A percentile compares a stretch with the other conserved stretches of the same genome.
Evolutionary conservation across 2,797 vertebrate species (phyloP).

Genomic region (Taeniopygia guttata): DNA sequence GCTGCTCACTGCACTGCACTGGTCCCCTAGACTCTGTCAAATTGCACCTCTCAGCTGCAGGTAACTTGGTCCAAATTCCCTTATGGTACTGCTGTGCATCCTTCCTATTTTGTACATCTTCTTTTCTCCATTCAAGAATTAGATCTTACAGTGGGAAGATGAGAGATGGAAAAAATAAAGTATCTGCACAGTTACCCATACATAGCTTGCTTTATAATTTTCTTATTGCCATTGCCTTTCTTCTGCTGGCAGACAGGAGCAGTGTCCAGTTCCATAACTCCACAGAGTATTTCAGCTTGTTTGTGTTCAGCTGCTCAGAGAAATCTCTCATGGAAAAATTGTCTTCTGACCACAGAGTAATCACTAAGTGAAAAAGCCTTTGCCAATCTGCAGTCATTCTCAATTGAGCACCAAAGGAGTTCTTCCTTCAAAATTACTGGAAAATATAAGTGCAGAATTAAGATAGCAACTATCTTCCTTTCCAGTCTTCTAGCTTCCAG

Average conservation of each 20-base stretch:
- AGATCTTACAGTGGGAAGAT: neutral
- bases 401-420: neutral
- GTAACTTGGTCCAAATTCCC: neutral
- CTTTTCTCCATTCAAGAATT: neutral
- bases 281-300: neutral
- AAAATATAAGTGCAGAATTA: neutral
- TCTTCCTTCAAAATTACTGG: neutral
- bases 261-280: neutral
- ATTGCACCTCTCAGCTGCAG: neutral
- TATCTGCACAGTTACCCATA: neutral
- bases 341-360: neutral
- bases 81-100: neutral
- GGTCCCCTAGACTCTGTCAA: neutral
- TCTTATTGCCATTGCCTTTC: neutral
- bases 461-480: neutral
- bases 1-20: neutral
- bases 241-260: neutral
- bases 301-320: neutral
- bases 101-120: neutral
- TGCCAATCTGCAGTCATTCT: neutral
- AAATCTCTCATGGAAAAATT: neutral
- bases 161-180: neutral
- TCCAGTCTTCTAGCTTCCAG: neutral
- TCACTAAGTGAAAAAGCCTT: neutral
- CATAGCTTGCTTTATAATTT: neutral